phyloP scores from a whole-genome alignment of 2,888 invertebrate species.

The Boloria selene region DNA sequence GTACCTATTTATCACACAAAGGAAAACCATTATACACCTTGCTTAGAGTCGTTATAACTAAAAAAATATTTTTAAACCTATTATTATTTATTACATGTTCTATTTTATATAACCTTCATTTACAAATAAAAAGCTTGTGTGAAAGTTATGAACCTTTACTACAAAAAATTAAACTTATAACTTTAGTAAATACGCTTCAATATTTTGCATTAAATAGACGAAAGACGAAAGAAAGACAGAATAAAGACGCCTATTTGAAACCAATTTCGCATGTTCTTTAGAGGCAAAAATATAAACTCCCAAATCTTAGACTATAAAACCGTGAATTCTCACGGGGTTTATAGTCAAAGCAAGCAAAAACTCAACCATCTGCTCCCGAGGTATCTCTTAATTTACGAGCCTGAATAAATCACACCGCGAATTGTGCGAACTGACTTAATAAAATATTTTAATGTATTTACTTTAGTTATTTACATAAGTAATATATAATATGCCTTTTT shows the following conservation, averaged over 20 bases:
- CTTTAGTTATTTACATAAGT: no score
- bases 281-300: constrained; percentile 2
- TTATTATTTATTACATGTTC: neutral
- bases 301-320: constrained; percentile 38
- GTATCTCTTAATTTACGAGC: constrained; percentile 53
- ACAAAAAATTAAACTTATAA: no score
- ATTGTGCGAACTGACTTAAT: constrained; percentile 10
- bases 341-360: constrained; percentile 43
- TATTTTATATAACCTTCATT: constrained; percentile 21
- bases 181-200: neutral
- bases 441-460: constrained; percentile 6
- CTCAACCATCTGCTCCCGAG: constrained; percentile 63
- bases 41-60: neutral
- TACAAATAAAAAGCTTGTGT: constrained; percentile 25
- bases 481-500: neutral
- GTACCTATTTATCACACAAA: no score
- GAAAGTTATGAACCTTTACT: constrained; percentile 29
- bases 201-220: neutral
- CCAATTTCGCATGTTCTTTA: neutral
- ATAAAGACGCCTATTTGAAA: neutral
- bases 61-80: constrained; percentile 6
- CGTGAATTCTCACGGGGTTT: constrained; percentile 3
- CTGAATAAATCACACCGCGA: constrained; percentile 59
- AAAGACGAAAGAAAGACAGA: no score
- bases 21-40: neutral